phyloP scores from a whole-genome alignment of 2,888 invertebrate species.

The Ochropleura leucogaster region DNA sequence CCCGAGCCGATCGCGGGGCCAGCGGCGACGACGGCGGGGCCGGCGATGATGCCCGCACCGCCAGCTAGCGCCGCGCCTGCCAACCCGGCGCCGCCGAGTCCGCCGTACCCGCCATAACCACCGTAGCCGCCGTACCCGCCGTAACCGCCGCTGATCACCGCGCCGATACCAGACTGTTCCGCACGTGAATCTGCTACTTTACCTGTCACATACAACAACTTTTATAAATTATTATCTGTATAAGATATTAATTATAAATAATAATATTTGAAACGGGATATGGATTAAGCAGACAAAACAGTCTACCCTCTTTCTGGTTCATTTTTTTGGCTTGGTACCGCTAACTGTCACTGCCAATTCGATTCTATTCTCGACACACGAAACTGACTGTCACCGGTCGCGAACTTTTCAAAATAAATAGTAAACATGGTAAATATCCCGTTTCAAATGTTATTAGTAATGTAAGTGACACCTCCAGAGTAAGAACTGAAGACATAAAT shows the following conservation, averaged over 20 bases:
- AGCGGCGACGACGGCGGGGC: conserved; percentile 60
- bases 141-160: conserved; percentile 64
- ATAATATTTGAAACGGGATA: no score
- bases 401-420: no score
- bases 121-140: conserved; percentile 61
- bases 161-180: conserved; percentile 72
- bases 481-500: not conserved
- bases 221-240: no score
- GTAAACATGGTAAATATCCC: no score
- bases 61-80: conserved; percentile 60
- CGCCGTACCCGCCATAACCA: conserved; percentile 57
- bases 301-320: no score
- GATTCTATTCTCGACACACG: no score
- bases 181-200: conserved; percentile 76
- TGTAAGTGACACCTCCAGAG: no score
- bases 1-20: conserved; percentile 75
- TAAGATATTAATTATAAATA: no score
- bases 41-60: conserved; percentile 60
- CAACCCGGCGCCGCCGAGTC: conserved; percentile 38
- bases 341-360: not conserved
- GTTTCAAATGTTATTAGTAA: no score
- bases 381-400: no score
- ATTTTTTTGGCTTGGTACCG: no score
- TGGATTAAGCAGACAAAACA: no score
- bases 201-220: conserved; percentile 38